Evolutionary conservation across 2,888 invertebrate species (phyloP), one percentile per base, ranked within the genome.

Genomic region (Erebia ligea): DNA sequence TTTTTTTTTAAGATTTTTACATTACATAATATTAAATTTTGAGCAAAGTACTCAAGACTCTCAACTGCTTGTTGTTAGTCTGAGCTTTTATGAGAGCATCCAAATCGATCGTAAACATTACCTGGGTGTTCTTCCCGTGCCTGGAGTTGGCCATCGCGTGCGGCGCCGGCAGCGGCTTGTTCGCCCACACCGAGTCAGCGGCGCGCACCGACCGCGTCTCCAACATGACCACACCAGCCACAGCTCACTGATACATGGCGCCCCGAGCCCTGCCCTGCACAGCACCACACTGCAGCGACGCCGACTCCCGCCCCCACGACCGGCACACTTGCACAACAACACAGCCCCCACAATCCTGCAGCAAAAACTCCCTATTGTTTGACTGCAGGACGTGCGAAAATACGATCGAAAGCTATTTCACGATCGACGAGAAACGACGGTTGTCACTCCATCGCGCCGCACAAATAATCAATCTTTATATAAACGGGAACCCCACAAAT

Each of bases 181-280:
- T 94, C 93, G 94, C 95, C 95, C 94, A 94, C 91, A 95, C 94
- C 94, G 94, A 91, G 93, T 95, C 96, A 93, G 95, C 95, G 94
- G 95, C 95, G 91, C 96, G 95, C 91, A 95, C 94, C 86, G 96
- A 96, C 94, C 96, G 95, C 94, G 95, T 95, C 91, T 95, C 95
- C 95, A 95, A 95, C 95, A 95, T 95, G 95, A 94, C 95, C 84
- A 85, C 81, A 76, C 76, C 34, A 34, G 34, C 77, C 75, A 76
- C 76, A 75, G 73, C 81, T 90, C 84, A 89, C 87, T 84, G 84
- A 83, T 87, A 85, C 91, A 92, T 91, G 78, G 77, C 84, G 78
- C 76, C 77, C 75, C 80, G 79, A 80, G 77, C 76, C 78, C 45
- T 13, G 13, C 21, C 59, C 40, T 79, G 81, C 86, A 84, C 85